Evolutionary conservation across 1,140 invertebrate species (phyloP).

Genomic region (Meloidogyne hapla): DNA sequence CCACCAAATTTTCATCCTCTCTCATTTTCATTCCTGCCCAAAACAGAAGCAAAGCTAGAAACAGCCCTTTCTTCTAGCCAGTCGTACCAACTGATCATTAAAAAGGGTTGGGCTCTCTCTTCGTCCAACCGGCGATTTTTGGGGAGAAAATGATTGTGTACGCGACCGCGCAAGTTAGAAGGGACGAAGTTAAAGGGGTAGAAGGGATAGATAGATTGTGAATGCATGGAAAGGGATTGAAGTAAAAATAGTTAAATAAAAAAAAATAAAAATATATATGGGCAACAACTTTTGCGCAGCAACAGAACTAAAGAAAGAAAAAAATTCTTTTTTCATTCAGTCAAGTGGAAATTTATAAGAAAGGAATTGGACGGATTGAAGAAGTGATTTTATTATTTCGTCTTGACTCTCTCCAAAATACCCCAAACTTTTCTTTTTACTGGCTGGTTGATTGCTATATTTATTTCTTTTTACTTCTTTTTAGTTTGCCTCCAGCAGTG

Average conservation of each 20-base stretch:
- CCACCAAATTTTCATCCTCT: not conserved
- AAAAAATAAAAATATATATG: not conserved
- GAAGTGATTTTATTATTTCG: not conserved
- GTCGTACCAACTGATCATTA: not conserved
- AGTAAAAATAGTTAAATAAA: no score
- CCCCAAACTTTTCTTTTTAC: no score
- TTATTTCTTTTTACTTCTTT: not conserved
- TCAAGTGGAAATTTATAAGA: not conserved
- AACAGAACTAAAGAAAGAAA: not conserved
- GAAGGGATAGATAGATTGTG: not conserved
- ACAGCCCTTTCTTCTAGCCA: not conserved
- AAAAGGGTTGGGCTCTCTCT: not conserved
- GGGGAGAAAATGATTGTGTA: not conserved
- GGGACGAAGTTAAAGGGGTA: no score
- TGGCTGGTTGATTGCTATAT: not conserved
- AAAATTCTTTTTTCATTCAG: not conserved
- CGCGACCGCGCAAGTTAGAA: not conserved
- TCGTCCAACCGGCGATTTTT: constrained; percentile 4
- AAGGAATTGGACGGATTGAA: not conserved
- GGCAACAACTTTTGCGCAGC: constrained; percentile 3
- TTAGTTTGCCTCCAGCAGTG: not conserved
- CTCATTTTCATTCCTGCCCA: not conserved
- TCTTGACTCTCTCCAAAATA: not conserved
- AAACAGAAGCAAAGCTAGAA: not conserved
- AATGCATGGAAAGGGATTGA: no score